Base-by-base conservation (phyloP, 2,888 invertebrate species). In the Minunthozetes semirufus region DNA sequence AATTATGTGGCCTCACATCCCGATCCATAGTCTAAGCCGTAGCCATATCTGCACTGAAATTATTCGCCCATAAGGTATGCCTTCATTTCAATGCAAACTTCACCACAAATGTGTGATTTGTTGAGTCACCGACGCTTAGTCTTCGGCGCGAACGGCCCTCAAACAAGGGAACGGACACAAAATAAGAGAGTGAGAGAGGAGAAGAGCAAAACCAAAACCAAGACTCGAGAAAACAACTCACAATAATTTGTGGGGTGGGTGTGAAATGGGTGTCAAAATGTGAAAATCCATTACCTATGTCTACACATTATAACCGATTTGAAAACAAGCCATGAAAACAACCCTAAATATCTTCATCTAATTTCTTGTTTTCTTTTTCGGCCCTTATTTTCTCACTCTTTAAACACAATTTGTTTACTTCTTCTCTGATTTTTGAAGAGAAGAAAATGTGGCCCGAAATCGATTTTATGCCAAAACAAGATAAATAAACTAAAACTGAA, bases 41-140 rank as follows among this genome's bases (percentile, higher is more conserved):
- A 56, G 29, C 61, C 19, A 27, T 61, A 61, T 29, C 61, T 25
- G 29, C 19, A 61, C 19, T 61, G 4, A 25, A 61, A 61, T 61
- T 61, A 61, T 29, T 61, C 61, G 61, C 61, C 61, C 61, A 61
- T 25, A 25, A 61, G 61, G 19, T 61, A 61, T 61, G 61, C 61
- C 61, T 61, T 15, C 6, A 61, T 61, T n/a, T 61, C 22, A 5
- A 61, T 61, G 61, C 61, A 61, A 61, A 61, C 27, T 19, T 61
- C 61, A 61, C 61, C 61, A 61, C 61, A 61, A 61, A 50, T 50
- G 61, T 61, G 61, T 61, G 61, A 61, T 61, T 61, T 61, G 61
- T 61, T 61, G 61, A 61, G 61, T 61, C 19, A 61, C 61, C 61
- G 61, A 19, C 50, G 50, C 50, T 50, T 19, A 50, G 50, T n/a